Base-by-base conservation (phyloP, 1,140 invertebrate genomes). In the Harpegnathos saltator region DNA sequence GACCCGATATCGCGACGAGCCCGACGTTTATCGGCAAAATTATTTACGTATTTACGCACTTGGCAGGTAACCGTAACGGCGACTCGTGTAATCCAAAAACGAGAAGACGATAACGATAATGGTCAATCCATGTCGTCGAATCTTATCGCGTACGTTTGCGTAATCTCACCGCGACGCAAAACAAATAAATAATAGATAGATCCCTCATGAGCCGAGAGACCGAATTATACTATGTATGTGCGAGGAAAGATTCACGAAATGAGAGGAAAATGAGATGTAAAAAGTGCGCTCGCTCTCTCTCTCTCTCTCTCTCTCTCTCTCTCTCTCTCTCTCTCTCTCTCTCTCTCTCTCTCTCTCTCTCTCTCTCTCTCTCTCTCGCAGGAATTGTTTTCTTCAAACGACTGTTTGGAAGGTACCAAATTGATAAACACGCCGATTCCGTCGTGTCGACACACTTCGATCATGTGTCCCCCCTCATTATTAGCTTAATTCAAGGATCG, bases 31-130 rank as follows among this genome's bases (percentile, higher is more conserved):
- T 82, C 68, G 69, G 17, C 22, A 26, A 62, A 52, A 48, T 9
- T 62, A 52, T 82, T 82, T 74, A 44, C 38, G 38, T 44, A 62
- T 71, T 80, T 80, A 80, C 65, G 33, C 38, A 11, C 69, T 58
- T 58, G 19, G 3, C 19, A 59, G 19, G 54, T 73, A 24, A 77
- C 66, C 66, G 22, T 65, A 65, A 24, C 29, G 29, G n/a, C 62
- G 33, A 54, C 9, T 38, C 48, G 19, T 5, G 19, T 80, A 61
- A 71, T 81, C 54, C 24, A 3, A 81, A 72, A 61, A 50, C n/a
- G 56, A 58, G 56, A 17, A n/a, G 11, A 12, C n/a, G 68, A 71
- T 71, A 9, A 80, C 44, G 59, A 71, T 33, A 68, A 69, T 59
- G 65, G 3, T 58, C 22, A 58, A 59, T 17, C 9, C 29, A 50